These are phyloP conservation scores for Oncorhynchus kisutch DNA, from an alignment of 2,113 vertebrate species.

Conservation along the genomic window DNA sequence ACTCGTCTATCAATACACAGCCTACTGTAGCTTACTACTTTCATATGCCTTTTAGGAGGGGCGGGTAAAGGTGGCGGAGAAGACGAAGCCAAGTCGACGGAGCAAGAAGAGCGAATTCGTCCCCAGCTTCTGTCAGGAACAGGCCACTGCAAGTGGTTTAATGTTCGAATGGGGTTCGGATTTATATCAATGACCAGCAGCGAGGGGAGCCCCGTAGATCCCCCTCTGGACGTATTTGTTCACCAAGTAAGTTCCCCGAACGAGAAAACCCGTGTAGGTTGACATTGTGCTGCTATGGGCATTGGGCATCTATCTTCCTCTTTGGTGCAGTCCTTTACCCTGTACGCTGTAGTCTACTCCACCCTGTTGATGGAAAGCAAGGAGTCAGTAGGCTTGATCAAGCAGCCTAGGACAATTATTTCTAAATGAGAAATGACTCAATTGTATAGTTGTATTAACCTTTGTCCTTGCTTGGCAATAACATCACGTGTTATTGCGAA, in stretches of 20 bases:
- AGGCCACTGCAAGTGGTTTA: slow-evolving; percentile 99
- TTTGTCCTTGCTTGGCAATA: too few species aligned
- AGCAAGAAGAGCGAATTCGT: slow-evolving; percentile 83
- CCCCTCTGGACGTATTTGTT: slow-evolving; percentile 96
- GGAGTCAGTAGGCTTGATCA: too few species aligned
- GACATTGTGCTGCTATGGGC: slow-evolving; percentile 4
- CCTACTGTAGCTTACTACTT: neutral
- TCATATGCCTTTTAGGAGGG: slow-evolving; percentile 77
- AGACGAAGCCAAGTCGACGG: slow-evolving; percentile 84
- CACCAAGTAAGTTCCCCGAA: slow-evolving; percentile 92
- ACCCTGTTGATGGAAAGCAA: too few species aligned
- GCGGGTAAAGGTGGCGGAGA: slow-evolving; percentile 90
- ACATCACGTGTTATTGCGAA: too few species aligned
- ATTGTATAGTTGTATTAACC: too few species aligned
- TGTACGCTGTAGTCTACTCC: too few species aligned
- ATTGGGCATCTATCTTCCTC: too few species aligned
- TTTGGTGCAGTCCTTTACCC: too few species aligned
- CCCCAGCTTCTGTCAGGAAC: slow-evolving; percentile 80
- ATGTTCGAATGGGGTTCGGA: slow-evolving; percentile 98
- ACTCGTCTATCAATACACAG: slow-evolving; percentile 5
- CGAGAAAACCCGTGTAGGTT: neutral
- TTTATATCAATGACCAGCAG: slow-evolving; percentile 98
- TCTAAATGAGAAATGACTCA: too few species aligned
- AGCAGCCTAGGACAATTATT: too few species aligned
- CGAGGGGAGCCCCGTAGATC: slow-evolving; percentile 89